These are phyloP conservation scores for Diloba caeruleocephala DNA, from an alignment of 2,888 invertebrate species.

Conservation along the genomic window DNA sequence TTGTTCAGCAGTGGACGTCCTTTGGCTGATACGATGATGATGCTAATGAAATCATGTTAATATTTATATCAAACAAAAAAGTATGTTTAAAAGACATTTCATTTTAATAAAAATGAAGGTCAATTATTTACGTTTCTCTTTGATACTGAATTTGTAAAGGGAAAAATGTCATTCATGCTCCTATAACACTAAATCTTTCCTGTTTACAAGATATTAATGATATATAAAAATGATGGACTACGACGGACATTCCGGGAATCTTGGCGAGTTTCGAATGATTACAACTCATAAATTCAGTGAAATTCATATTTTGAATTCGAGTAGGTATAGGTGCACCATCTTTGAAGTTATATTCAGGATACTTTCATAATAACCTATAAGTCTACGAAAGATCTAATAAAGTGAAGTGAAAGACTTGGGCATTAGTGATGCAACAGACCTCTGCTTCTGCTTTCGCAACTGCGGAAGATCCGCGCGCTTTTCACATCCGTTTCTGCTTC, in stretches of 20 bases:
- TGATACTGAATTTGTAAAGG: conserved; percentile 18
- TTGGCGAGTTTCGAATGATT: background rate
- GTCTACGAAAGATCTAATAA: too few relatives aligned
- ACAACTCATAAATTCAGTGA: conserved; percentile 11
- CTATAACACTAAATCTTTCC: conserved; percentile 16
- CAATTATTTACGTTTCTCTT: conserved; percentile 14
- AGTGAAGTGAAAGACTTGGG: too few relatives aligned
- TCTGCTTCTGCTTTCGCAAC: too few relatives aligned
- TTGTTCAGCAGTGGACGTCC: too few relatives aligned
- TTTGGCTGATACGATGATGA: too few relatives aligned
- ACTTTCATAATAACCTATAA: background rate
- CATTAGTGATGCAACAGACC: too few relatives aligned
- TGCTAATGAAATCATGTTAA: background rate
- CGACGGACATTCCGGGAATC: background rate
- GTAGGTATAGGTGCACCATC: background rate
- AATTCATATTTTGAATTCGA: conserved; percentile 4
- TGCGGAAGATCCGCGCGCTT: too few relatives aligned
- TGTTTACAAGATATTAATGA: conserved; percentile 21
- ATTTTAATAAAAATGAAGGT: conserved; percentile 1
- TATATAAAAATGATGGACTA: conserved; percentile 1
- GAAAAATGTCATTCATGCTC: conserved; percentile 7
- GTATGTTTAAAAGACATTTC: background rate
- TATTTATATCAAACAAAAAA: conserved; percentile 9
- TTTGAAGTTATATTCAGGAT: background rate
- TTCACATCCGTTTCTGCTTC: too few relatives aligned